These are phyloP conservation scores for Ganaspis sp. DNA, from an alignment of 1,140 invertebrate genomes.

Conservation along the genomic window DNA sequence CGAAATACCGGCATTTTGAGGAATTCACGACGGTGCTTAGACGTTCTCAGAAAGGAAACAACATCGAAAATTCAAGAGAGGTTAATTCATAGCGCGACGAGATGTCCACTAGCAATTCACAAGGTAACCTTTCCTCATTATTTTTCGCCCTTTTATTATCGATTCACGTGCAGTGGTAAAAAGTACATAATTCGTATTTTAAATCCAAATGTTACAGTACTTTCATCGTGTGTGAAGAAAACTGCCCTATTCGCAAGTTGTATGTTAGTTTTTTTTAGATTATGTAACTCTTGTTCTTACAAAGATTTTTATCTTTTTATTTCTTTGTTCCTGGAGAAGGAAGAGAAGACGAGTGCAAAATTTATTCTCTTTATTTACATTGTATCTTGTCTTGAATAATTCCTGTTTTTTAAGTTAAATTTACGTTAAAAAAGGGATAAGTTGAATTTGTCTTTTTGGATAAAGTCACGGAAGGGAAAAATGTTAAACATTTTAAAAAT, in stretches of 20 bases:
- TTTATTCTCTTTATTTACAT: too few relatives aligned
- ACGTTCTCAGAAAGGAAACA: slow-evolving; percentile 15
- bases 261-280: too few relatives aligned
- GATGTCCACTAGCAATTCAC: slow-evolving; percentile 15
- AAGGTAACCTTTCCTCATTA: slow-evolving; percentile 57
- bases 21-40: slow-evolving; percentile 43
- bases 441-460: neutral
- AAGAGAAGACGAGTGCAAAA: too few relatives aligned
- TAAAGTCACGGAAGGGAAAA: neutral
- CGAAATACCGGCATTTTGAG: slow-evolving; percentile 58
- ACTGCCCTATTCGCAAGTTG: too few relatives aligned
- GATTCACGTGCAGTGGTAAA: neutral
- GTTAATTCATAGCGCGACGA: slow-evolving; percentile 42
- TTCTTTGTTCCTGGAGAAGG: too few relatives aligned
- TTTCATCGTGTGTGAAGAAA: too few relatives aligned
- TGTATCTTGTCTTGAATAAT: neutral
- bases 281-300: too few relatives aligned
- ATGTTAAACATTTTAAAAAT: neutral
- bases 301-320: neutral
- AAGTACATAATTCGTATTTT: too few relatives aligned
- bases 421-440: neutral
- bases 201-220: too few relatives aligned
- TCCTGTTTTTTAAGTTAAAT: neutral
- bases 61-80: slow-evolving; percentile 38
- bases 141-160: neutral